Base-by-base conservation (phyloP, 2,113 vertebrate species). In the Gallinago media region DNA sequence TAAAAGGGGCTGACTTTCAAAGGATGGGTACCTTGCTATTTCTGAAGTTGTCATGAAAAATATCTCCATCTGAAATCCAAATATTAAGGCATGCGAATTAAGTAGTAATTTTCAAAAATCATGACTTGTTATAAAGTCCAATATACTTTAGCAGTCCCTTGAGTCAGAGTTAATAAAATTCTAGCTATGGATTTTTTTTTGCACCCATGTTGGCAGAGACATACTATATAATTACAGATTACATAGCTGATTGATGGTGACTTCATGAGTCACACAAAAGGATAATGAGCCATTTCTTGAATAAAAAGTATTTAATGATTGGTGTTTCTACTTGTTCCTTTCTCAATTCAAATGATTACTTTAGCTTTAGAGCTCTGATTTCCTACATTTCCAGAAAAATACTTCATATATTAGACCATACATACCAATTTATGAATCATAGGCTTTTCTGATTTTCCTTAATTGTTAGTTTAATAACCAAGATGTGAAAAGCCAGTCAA, bases 231-330 rank as follows among this genome's bases (percentile, higher is more conserved):
- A 91, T 92, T 95, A 79, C 27, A 82, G 40, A 76, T 84, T 90
- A 63, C 25, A 59, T 58, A 79, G 47, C 36, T 81, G 62, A 72
- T 86, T 75, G 79, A 65, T 93, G 88, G 79, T 71, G 50, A 84
- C 49, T 91, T 90, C 89, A 29, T 73, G 73, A 96, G 76, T 92
- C 77, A 92, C 56, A 72, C 46, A 82, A 76, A 79, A 84, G 47
- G 70, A 67, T 94, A 93, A 87, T 44, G 50, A 96, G 31, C 56
- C 34, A 70, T 85, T 96, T 80, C 77, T 93, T 96, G 68, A 87
- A 74, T 50, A 86, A 90, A 92, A 86, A 88, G 15, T 25, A 50
- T 77, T 82, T 76, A 87, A 65, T 66, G 66, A 92, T 19, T 93
- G 74, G 46, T 58, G 21, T 65, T 86, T 94, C 66, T 93, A 70